Conservation (phyloP, 2,888 invertebrate species). For the Aproaerema taeniolella region DNA sequence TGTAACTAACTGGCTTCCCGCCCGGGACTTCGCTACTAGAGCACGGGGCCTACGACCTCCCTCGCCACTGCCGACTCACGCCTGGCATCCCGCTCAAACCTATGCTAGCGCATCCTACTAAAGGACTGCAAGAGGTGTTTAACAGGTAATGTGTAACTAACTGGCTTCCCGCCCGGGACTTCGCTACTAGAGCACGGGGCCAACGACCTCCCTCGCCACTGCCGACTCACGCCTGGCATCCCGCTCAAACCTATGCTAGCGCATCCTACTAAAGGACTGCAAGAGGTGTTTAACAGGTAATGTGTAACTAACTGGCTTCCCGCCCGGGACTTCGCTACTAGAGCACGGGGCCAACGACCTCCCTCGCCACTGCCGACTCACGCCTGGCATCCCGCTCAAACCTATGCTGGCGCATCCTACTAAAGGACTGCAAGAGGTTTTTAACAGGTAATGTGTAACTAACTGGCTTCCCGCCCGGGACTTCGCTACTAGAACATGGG, state of each 20-base stretch:
- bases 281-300: slow-evolving; percentile 88
- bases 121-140: slow-evolving; percentile 93
- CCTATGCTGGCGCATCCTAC: slow-evolving; percentile 99
- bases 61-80: slow-evolving; percentile 88
- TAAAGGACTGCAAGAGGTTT: slow-evolving; percentile 92
- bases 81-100: slow-evolving; percentile 97
- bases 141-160: slow-evolving; percentile 78
- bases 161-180: too few species aligned
- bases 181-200: slow-evolving; percentile 87
- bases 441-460: slow-evolving; percentile 84
- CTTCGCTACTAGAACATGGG: neutral
- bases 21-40: slow-evolving; percentile 85
- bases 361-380: slow-evolving; percentile 88
- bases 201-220: slow-evolving; percentile 85
- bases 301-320: too few species aligned
- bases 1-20: slow-evolving; percentile 80
- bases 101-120: slow-evolving; percentile 99
- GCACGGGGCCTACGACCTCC: slow-evolving; percentile 92
- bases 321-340: neutral
- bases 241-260: slow-evolving; percentile 99
- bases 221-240: slow-evolving; percentile 92
- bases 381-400: slow-evolving; percentile 95
- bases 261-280: slow-evolving; percentile 96
- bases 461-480: too few species aligned
- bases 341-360: slow-evolving; percentile 44